Base-by-base conservation (phyloP, 2,113 vertebrate species). In the Sminthopsis crassicaudata region DNA sequence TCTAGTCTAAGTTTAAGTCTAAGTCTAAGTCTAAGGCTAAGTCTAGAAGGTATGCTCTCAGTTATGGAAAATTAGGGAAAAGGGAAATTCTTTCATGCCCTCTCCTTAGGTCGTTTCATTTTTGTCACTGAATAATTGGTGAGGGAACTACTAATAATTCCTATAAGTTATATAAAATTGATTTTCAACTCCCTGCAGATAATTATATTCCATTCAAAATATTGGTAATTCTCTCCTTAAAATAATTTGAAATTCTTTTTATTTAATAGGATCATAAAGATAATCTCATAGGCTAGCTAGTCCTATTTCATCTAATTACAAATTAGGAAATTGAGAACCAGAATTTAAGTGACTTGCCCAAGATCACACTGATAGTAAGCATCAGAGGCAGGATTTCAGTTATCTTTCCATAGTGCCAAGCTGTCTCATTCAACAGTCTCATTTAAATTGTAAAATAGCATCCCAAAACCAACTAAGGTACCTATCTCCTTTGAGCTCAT, bases 81-180 rank as follows among this genome's bases (percentile, higher is more conserved):
- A 55, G 42, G 46, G 1, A 53, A 46, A 8, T 60, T 0, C 4
- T 1, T 27, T 25, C 22, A 1, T 27, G 24, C 24, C 22, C 23
- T 2, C 53, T 91, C 26, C 8, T 16, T 24, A 36, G 53, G 5
- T 50, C 46, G 24, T 2, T 51, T 76, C 0, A 51, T 46, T 53
- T n/a, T 19, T 94, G 8, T 11, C 90, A 92, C 51, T 94, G 96
- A 95, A 91, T 93, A 96, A 91, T 96, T 92, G 94, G 53, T 84
- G 24, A 93, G 46, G 89, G 94, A 97, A 94, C 93, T 95, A 97
- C 96, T 30, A 91, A 95, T 55, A 92, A 55, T 93, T 96, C 91
- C 53, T 93, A 93, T 22, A 42, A 52, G 54, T 94, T 52, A 95
- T 96, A 95, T 90, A 92, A 96, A 94, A 93, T 91, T 46, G 67